Evolutionary conservation across 2,888 invertebrate species (phyloP).

Genomic region (Crocallis elinguaria): DNA sequence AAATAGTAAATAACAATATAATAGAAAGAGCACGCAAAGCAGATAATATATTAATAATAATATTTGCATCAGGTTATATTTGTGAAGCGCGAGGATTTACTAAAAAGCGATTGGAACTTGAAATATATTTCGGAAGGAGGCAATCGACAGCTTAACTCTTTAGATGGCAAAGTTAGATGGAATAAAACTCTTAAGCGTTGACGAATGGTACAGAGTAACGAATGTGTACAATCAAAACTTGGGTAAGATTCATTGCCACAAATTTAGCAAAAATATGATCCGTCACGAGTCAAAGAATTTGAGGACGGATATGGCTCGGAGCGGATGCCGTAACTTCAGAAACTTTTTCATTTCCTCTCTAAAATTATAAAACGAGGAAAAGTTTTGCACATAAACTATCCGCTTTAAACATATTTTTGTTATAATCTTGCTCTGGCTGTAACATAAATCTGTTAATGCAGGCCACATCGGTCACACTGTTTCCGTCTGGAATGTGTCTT

Average conservation of each 20-base stretch:
- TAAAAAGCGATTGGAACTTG: conserved; percentile 40
- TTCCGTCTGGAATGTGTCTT: no score
- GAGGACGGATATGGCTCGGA: conserved; percentile 51
- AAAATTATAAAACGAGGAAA: conserved; percentile 49
- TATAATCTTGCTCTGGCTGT: not conserved
- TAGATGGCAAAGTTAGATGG: conserved; percentile 66
- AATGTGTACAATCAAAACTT: conserved; percentile 82
- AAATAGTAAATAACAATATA: not conserved
- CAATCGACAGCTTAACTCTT: conserved; percentile 65
- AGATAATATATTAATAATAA: not conserved
- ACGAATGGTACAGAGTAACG: conserved; percentile 72
- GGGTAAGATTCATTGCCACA: conserved; percentile 76
- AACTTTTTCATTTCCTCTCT: conserved; percentile 59
- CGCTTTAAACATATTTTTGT: conserved; percentile 29
- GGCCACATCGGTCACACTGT: no score
- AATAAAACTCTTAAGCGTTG: conserved; percentile 65
- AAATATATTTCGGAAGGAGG: conserved; percentile 54
- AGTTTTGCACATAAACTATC: conserved; percentile 48
- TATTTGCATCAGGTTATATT: not conserved
- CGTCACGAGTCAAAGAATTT: conserved; percentile 60
- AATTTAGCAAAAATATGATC: conserved; percentile 74
- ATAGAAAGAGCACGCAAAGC: not conserved
- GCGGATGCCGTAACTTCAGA: conserved; percentile 45
- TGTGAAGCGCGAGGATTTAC: conserved; percentile 22
- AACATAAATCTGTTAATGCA: no score